Percentiles rank a stretch among this genome's conserved stretches.
These are phyloP conservation scores for Synanthedon vespiformis DNA, from an alignment of 2,888 invertebrate species.

Conservation along the genomic window DNA sequence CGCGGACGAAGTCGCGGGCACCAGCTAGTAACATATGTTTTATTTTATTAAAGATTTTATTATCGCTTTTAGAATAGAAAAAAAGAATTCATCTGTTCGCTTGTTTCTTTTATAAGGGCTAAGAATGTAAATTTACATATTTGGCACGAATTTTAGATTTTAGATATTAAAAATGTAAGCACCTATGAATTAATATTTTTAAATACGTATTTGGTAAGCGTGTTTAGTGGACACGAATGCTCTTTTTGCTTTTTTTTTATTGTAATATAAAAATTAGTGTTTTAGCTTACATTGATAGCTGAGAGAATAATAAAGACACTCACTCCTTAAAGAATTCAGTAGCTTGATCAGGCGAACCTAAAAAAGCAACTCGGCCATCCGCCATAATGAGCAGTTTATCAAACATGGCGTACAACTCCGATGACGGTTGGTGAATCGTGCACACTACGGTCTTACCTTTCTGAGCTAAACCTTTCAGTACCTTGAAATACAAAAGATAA, in stretches of 20 bases:
- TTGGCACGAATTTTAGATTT: no score
- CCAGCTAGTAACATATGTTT: neutral
- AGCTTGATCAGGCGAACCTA: slow-evolving; percentile 85
- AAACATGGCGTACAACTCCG: slow-evolving; percentile 90
- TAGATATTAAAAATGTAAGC: no score
- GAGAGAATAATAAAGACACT: slow-evolving; percentile 25
- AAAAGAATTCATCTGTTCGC: no score
- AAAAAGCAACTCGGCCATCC: slow-evolving; percentile 89
- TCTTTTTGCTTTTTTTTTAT: no score
- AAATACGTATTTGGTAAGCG: no score
- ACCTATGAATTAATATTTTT: no score
- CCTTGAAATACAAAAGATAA: slow-evolving; percentile 22
- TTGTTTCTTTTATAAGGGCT: no score
- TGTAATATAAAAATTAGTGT: neutral
- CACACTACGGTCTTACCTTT: slow-evolving; percentile 91
- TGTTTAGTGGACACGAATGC: no score
- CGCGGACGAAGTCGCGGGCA: no score
- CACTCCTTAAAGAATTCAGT: slow-evolving; percentile 84
- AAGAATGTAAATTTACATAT: no score
- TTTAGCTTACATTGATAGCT: neutral
- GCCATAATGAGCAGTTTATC: slow-evolving; percentile 91
- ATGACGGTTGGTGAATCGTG: slow-evolving; percentile 96
- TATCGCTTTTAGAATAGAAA: no score
- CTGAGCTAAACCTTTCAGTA: slow-evolving; percentile 78
- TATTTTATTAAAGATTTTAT: neutral